These are phyloP conservation scores for Spondyliosoma cantharus DNA, from an alignment of 2,797 vertebrate species.

Conservation along the genomic window DNA sequence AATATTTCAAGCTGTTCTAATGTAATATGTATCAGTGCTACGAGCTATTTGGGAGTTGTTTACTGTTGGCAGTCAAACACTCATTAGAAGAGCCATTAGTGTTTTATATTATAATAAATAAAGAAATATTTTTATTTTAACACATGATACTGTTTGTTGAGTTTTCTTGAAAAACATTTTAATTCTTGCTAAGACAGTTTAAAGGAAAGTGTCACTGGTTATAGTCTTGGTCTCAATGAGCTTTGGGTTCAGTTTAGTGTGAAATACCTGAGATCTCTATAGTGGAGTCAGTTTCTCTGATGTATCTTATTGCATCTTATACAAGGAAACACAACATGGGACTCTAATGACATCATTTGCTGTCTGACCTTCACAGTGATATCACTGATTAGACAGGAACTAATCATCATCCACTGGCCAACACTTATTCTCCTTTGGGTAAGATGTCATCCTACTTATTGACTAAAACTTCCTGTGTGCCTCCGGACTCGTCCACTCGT, in stretches of 20 bases:
- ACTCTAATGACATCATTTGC: background rate
- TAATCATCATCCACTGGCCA: background rate
- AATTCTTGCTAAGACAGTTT: background rate
- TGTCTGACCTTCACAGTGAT: background rate
- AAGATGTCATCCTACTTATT: background rate
- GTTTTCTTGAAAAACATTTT: background rate
- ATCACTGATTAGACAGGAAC: background rate
- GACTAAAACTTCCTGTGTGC: background rate
- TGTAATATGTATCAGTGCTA: background rate
- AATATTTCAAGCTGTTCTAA: background rate
- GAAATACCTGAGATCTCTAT: background rate
- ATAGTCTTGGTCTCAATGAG: background rate
- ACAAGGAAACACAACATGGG: background rate
- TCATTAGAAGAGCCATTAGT: background rate
- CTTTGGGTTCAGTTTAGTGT: background rate
- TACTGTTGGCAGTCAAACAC: background rate
- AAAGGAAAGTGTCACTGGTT: background rate
- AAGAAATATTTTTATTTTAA: slow-evolving; percentile 5
- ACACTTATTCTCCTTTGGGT: background rate
- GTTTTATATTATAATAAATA: background rate
- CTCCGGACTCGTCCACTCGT: background rate
- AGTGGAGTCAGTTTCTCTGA: background rate
- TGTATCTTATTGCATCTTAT: background rate
- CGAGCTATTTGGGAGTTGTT: background rate
- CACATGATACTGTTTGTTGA: background rate